phyloP scores from a whole-genome alignment of 2,113 vertebrate species.

The Coturnix japonica region DNA sequence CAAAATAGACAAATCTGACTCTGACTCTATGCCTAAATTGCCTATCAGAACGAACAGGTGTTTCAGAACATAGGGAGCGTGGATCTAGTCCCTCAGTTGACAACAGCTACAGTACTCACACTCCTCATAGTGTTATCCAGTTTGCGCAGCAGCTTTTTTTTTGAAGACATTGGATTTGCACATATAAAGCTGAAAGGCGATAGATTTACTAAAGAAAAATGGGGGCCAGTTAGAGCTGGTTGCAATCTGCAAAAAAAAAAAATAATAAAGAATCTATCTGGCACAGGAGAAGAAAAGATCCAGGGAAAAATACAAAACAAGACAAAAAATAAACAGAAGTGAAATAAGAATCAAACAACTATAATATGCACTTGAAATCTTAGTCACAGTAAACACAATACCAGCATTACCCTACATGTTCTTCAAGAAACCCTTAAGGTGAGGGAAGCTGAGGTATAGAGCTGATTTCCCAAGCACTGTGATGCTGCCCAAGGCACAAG shows the following conservation, averaged over 20 bases:
- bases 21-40: background rate
- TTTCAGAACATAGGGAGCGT: background rate
- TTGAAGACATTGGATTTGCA: background rate
- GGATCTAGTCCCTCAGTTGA: background rate
- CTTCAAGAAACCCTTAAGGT: background rate
- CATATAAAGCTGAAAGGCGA: background rate
- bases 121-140: background rate
- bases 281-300: background rate
- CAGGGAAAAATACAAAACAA: background rate
- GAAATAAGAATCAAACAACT: background rate
- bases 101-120: background rate
- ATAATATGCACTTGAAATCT: background rate
- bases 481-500: accelerated
- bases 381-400: background rate
- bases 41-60: background rate
- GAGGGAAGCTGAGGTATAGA: background rate
- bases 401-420: background rate
- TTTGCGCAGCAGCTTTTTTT: background rate
- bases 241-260: accelerated
- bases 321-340: background rate
- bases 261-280: background rate
- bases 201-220: background rate
- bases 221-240: background rate
- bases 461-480: background rate
- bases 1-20: background rate